These are phyloP conservation scores for Ecdyonurus torrentis DNA, from an alignment of 2,888 invertebrate species.

Conservation along the genomic window DNA sequence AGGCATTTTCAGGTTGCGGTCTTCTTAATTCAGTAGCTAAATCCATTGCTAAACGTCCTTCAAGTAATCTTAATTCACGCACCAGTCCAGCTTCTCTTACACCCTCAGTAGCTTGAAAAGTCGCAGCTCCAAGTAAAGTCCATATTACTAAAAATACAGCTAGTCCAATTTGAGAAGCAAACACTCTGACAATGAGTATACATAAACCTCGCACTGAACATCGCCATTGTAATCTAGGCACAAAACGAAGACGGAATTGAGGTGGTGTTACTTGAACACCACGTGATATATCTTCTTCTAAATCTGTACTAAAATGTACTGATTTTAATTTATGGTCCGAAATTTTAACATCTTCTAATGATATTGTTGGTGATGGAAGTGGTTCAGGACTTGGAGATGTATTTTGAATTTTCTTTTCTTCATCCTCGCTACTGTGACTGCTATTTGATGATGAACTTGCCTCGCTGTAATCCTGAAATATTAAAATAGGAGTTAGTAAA, in stretches of 20 bases:
- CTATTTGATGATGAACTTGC: not conserved
- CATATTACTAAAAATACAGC: constrained; percentile 39
- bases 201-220: constrained; percentile 20
- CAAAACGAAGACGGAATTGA: constrained; percentile 37
- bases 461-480: not conserved
- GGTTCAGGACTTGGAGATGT: not conserved
- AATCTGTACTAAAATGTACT: constrained; percentile 20
- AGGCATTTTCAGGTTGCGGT: constrained; percentile 33
- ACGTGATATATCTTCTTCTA: constrained; percentile 22
- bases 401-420: not conserved
- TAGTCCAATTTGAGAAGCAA: constrained; percentile 39
- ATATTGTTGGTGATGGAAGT: not conserved
- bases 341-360: not conserved
- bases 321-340: not conserved
- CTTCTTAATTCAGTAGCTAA: not conserved
- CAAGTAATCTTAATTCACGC: constrained; percentile 41
- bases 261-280: constrained; percentile 31
- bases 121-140: constrained; percentile 42
- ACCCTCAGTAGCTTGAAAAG: constrained; percentile 47
- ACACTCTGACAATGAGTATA: constrained; percentile 31
- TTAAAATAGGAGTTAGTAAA: too few species aligned
- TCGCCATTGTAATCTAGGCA: constrained; percentile 26
- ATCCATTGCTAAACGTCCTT: constrained; percentile 8
- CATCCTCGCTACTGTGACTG: not conserved
- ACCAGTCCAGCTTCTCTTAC: constrained; percentile 43